These are phyloP conservation scores for Clivina fossor DNA, from an alignment of 2,888 invertebrate genomes.

Conservation along the genomic window DNA sequence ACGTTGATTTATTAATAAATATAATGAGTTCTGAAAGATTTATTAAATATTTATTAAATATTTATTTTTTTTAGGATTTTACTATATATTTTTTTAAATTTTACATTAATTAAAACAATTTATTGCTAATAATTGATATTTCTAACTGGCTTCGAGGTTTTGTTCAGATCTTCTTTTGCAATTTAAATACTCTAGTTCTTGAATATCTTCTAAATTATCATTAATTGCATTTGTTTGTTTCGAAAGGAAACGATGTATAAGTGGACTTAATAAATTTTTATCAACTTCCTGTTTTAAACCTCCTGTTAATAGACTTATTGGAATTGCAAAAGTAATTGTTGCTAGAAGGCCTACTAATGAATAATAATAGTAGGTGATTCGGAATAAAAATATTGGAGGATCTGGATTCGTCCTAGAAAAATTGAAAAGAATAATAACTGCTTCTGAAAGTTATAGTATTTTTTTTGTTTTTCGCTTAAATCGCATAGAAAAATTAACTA, in stretches of 20 bases:
- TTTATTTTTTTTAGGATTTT: too few relatives aligned
- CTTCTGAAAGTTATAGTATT: too few relatives aligned
- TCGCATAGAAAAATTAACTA: too few relatives aligned
- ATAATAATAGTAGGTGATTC: constrained; percentile 71
- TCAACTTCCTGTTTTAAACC: constrained; percentile 59
- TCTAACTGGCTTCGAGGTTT: too few relatives aligned
- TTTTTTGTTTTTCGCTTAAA: too few relatives aligned
- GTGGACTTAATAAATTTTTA: constrained; percentile 62
- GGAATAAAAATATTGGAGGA: constrained; percentile 58
- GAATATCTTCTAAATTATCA: constrained; percentile 14
- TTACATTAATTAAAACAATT: too few relatives aligned
- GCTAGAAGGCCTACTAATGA: constrained; percentile 63
- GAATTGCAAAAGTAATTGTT: constrained; percentile 61
- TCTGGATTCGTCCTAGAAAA: constrained; percentile 6
- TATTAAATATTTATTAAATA: too few relatives aligned
- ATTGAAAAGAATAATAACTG: background rate
- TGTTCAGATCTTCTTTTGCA: constrained; percentile 7
- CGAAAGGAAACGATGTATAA: constrained; percentile 57
- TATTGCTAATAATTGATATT: too few relatives aligned
- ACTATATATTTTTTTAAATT: too few relatives aligned
- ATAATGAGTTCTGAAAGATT: too few relatives aligned
- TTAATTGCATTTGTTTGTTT: constrained; percentile 39
- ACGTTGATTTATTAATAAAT: too few relatives aligned
- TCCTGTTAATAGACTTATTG: constrained; percentile 64
- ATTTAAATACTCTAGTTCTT: constrained; percentile 35